Conservation (phyloP, 2,797 vertebrate genomes). For the Lepus oiostolus region DNA sequence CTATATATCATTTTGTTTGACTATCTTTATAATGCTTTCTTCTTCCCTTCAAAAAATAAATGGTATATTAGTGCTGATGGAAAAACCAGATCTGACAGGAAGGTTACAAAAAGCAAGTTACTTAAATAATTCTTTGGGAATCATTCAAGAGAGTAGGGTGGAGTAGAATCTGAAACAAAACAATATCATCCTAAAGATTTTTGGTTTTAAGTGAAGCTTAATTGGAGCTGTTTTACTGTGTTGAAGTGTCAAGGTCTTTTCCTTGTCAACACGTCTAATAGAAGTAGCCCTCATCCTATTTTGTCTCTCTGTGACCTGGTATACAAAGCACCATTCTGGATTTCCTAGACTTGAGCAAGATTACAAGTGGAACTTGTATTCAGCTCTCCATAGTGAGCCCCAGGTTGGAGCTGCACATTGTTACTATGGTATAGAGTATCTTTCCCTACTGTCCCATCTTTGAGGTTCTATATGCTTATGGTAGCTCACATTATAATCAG, state of each 20-base stretch:
- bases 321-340: not conserved
- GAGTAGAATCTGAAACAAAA: constrained; percentile 39
- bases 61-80: constrained; percentile 81
- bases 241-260: not conserved
- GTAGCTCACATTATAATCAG: not conserved
- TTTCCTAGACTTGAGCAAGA: not conserved
- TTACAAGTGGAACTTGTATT: not conserved
- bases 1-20: constrained; percentile 83
- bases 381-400: not conserved
- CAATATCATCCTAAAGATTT: not conserved
- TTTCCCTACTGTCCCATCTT: not conserved
- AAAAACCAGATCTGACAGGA: constrained; percentile 83
- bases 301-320: not conserved
- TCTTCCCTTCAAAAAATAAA: constrained; percentile 81
- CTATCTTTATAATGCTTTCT: constrained; percentile 79
- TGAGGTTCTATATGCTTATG: not conserved
- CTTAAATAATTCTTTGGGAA: constrained; percentile 53
- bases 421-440: not conserved
- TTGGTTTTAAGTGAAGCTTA: constrained; percentile 28
- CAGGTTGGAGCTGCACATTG: too few species aligned
- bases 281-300: not conserved
- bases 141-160: constrained; percentile 65
- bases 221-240: not conserved
- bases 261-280: not conserved
- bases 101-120: constrained; percentile 44